A percentile compares a stretch with the other conserved stretches of the same genome.
These are phyloP conservation scores for Helarctos malayanus DNA, from an alignment of 2,797 vertebrate species.

Conservation along the genomic window DNA sequence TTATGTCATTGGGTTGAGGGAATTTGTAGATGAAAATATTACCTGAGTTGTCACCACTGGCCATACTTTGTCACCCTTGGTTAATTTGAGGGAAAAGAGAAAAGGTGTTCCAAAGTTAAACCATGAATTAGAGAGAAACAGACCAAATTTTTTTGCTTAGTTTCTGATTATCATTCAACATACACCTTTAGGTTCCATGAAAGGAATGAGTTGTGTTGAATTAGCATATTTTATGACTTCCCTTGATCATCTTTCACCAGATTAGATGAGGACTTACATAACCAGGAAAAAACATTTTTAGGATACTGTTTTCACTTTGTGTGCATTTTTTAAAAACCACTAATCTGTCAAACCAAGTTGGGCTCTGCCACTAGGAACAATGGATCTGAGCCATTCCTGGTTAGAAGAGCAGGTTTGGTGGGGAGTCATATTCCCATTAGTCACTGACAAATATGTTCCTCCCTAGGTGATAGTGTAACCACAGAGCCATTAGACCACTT, in stretches of 20 bases:
- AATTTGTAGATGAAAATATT: neutral
- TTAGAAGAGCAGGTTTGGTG: neutral
- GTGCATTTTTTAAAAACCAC: neutral
- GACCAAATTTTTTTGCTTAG: neutral
- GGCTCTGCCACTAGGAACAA: conserved; percentile 1
- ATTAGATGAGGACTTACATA: neutral
- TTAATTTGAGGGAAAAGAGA: neutral
- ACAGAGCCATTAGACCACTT: neutral
- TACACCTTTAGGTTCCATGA: neutral
- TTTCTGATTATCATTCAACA: neutral
- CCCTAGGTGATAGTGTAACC: neutral
- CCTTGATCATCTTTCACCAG: neutral
- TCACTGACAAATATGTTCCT: neutral
- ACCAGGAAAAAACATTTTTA: neutral
- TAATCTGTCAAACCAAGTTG: neutral
- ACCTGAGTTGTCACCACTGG: neutral
- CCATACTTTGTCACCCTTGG: neutral
- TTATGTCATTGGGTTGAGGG: neutral
- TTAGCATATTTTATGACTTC: neutral
- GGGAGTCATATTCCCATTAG: neutral
- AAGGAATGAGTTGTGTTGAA: neutral
- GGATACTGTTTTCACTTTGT: neutral
- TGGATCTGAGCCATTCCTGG: neutral
- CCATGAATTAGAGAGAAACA: neutral
- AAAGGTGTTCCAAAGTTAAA: neutral